Evolutionary conservation across 2,113 vertebrate genomes (phyloP), one percentile per base, ranked within the genome.

Genomic region (Ammodytes dubius): DNA sequence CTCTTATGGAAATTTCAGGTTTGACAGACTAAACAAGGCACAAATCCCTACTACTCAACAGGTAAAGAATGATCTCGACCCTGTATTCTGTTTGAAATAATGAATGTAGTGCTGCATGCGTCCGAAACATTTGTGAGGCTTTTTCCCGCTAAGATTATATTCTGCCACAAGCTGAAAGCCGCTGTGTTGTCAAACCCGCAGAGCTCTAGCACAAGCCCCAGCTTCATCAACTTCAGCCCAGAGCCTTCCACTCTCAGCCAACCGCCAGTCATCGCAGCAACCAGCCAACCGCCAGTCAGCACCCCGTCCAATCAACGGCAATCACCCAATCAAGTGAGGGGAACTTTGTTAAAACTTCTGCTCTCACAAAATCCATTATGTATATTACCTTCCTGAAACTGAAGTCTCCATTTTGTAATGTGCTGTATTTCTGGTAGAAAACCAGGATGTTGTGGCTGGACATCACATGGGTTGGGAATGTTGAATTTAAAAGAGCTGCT

Each of bases 1-100:
- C 27, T 60, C 1, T 3, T 35, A 2, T 19, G 76, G 10, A 14
- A 1, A 42, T 60, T 87, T 81, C 64, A 99, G 98, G 95, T 99
- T 99, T 2, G 97, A 99, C 79, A 95, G 97, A 74, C 94, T 97
- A 70, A 95, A 95, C 82, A 96, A 95, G 68, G 93, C 95, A 81
- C 97, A 96, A 87, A 83, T 58, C 59, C n/a, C 87, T 67, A 64
- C 85, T 42, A 17, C 73, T 12, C 88, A 80, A 35, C 86, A 91
- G 89, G 95, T 95, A 85, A 86, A 63, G 43, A 45, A 14, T 13
- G 0, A n/a, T 17, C 35, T 56, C 2, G 1, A 9, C 19, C 11
- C 4, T 45, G 9, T 27, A 11, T 49, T 59, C 17, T 63, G 10
- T 70, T 46, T 52, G 3, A 46, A 50, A 35, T 27, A 43, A 57